Evolutionary conservation across 92 coral and sea anemone genomes (phyloP).

Genomic region (Epizoanthus stellaris): DNA sequence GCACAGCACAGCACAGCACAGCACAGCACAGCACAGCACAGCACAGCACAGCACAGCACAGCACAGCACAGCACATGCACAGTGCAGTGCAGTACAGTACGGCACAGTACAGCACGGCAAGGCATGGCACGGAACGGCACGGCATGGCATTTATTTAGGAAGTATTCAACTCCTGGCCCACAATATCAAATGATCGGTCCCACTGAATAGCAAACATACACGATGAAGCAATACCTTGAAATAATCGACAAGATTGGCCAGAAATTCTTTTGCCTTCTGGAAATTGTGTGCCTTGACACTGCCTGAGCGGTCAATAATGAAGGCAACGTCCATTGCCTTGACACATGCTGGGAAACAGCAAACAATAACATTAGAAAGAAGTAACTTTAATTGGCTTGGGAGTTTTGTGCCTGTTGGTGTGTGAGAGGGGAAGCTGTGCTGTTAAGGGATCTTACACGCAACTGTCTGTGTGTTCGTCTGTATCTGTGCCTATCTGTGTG

Average conservation of each 20-base stretch:
- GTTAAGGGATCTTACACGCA: too few relatives aligned
- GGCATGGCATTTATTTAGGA: too few relatives aligned
- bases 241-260: constrained; percentile 61
- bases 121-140: constrained; percentile 5
- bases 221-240: constrained; percentile 48
- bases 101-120: background rate
- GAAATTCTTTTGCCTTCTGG: constrained; percentile 68
- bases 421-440: too few relatives aligned
- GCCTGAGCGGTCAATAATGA: constrained; percentile 83
- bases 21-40: constrained; percentile 20
- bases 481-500: too few relatives aligned
- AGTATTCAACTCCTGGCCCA: too few relatives aligned
- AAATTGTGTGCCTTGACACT: constrained; percentile 67
- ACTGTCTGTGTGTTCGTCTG: too few relatives aligned
- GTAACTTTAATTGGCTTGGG: too few relatives aligned
- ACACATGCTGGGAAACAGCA: constrained; percentile 38
- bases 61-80: background rate
- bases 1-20: background rate
- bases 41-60: background rate
- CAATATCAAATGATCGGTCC: background rate
- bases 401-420: too few relatives aligned
- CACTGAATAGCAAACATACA: background rate
- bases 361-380: too few relatives aligned
- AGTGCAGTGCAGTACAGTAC: background rate
- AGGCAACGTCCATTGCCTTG: constrained; percentile 81